Base-by-base conservation (phyloP, 2,888 invertebrate species). In the Athalia circularis region DNA sequence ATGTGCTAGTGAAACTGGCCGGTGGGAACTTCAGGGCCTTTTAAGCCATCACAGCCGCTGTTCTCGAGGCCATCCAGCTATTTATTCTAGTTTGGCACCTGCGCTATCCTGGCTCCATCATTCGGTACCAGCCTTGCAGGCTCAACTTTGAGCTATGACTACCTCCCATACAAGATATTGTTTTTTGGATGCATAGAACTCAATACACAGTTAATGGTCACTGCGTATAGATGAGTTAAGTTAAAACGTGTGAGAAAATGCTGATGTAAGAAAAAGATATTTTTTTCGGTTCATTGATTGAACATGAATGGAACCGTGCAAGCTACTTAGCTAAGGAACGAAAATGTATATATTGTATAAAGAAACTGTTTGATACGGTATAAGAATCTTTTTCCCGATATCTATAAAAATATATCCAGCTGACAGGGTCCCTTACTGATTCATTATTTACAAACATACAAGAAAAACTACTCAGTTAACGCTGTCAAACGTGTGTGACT, bases 21-120 rank as follows among this genome's bases (percentile, higher is more conserved):
- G 90, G 74, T 94, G 94, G 94, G 92, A 93, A 85, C 89, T 94
- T 67, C 92, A 93, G 81, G 94, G 94, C 13, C 87, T 94, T 68
- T 90, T 94, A 64, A 93, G 93, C 83, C 92, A 93, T 84, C 93
- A 93, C 82, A 92, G 92, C 80, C 92, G 92, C 85, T 94, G 94
- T 83, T 93, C 92, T n/a, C 90, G 91, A 82, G 91, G 91, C 78
- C 93, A 93, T 87, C 93, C 94, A 47, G 92, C 93, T 50, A 91
- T 93, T 79, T 94, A 92, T 79, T 90, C 90, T 5, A 89, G 88
- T 82, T 82, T 90, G 70, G 85, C 84, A 78, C 90, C 90, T 76
- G 87, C 86, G 29, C 83, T 89, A 65, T 86, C 88, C 76, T 90
- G 90, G 90, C 80, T 90, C 11, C 85, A 88, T 82, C 85, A 88